phyloP scores from a whole-genome alignment of 2,113 vertebrate species.

The Lontra canadensis region DNA sequence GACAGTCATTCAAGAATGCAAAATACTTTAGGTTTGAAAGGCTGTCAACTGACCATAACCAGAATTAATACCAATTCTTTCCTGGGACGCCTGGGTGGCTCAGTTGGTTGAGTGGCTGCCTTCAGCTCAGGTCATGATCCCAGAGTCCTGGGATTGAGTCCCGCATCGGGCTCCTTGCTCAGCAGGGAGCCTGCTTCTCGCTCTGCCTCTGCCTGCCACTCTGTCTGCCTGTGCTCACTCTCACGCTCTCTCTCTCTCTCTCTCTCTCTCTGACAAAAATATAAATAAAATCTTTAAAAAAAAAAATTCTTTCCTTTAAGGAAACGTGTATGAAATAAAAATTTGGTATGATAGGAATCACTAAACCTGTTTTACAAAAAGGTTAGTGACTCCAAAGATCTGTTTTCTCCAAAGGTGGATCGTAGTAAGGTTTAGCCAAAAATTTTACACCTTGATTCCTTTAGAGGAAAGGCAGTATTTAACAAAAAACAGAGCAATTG shows the following conservation, averaged over 20 bases:
- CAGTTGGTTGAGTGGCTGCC: no score
- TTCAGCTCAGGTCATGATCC: no score
- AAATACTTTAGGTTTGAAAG: neutral
- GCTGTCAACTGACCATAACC: neutral
- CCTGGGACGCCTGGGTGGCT: no score
- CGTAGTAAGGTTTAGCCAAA: neutral
- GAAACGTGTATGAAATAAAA: neutral
- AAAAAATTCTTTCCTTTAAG: neutral
- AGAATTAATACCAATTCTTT: neutral
- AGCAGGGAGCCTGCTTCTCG: no score
- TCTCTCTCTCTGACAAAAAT: no score
- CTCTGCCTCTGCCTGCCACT: no score
- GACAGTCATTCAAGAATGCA: neutral
- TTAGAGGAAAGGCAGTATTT: neutral
- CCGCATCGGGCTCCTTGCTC: no score
- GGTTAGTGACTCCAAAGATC: conserved; percentile 10
- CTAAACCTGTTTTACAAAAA: conserved; percentile 31
- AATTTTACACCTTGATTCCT: neutral
- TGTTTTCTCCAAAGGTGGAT: neutral
- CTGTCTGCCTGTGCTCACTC: no score
- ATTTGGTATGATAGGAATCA: neutral
- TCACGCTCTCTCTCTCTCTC: no score
- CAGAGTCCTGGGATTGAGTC: no score
- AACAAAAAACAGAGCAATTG: neutral
- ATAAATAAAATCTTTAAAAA: no score